These are phyloP conservation scores for Coluber constrictor DNA, from an alignment of 2,797 vertebrate species.

Conservation along the genomic window DNA sequence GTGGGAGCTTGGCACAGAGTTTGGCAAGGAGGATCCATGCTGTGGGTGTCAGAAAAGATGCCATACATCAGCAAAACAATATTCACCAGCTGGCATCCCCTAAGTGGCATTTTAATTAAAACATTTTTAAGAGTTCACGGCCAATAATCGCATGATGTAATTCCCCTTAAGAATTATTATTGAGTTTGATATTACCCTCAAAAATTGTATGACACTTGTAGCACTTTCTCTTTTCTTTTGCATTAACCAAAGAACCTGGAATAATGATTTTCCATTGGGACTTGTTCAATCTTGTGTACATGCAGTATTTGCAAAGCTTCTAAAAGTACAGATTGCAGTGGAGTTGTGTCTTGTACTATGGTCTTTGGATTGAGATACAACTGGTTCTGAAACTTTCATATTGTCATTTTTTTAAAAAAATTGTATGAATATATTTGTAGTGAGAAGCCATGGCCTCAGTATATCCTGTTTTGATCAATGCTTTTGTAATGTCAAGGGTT, in stretches of 20 bases:
- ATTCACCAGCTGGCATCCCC: slow-evolving; percentile 59
- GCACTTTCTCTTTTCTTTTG: neutral
- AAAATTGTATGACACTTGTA: neutral
- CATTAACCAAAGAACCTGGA: neutral
- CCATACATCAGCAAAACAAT: slow-evolving; percentile 51
- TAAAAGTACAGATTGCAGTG: neutral
- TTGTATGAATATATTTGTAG: neutral
- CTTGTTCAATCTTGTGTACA: neutral
- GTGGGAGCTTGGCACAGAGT: slow-evolving; percentile 25
- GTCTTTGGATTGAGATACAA: neutral
- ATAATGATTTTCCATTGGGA: neutral
- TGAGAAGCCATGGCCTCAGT: neutral
- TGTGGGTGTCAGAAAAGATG: slow-evolving; percentile 55
- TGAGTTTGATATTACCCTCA: neutral
- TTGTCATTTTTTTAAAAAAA: neutral
- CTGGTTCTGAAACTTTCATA: neutral
- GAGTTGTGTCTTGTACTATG: neutral
- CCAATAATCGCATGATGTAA: slow-evolving; percentile 29
- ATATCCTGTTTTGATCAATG: neutral
- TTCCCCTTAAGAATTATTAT: slow-evolving; percentile 22
- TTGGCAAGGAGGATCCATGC: slow-evolving; percentile 47
- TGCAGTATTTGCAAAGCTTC: neutral
- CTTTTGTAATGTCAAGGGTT: neutral
- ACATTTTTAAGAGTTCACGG: slow-evolving; percentile 56
- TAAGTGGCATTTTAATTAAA: slow-evolving; percentile 59